Percentiles rank a stretch among this genome's conserved stretches.
Conservation (phyloP, 2,797 vertebrate species). For the Danio albolineatus region DNA sequence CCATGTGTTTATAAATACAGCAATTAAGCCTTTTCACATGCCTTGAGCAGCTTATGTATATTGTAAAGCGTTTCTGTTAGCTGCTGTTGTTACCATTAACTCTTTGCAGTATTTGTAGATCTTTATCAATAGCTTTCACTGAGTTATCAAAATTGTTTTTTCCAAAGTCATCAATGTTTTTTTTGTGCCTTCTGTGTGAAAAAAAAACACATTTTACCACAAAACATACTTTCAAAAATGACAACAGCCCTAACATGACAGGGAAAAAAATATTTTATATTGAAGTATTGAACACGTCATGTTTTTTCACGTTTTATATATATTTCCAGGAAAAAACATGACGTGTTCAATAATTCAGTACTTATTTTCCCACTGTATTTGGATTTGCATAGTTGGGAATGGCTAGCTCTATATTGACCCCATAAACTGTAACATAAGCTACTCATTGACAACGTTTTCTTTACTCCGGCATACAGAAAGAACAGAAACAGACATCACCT, state of each 20-base stretch:
- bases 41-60: background rate
- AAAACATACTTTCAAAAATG: too few species aligned
- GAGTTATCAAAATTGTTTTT: too few species aligned
- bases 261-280: too few species aligned
- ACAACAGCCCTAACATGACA: background rate
- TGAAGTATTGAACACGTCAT: too few species aligned
- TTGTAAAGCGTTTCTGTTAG: background rate
- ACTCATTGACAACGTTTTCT: background rate
- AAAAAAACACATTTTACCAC: too few species aligned
- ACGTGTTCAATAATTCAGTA: too few species aligned
- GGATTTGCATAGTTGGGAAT: too few species aligned
- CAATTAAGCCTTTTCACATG: constrained; percentile 3
- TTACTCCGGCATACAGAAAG: background rate
- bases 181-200: too few species aligned
- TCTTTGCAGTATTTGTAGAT: background rate
- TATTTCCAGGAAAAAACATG: too few species aligned
- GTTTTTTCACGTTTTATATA: too few species aligned
- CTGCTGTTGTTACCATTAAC: background rate
- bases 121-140: background rate
- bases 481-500: background rate
- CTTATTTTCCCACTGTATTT: too few species aligned
- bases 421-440: background rate
- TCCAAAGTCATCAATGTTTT: too few species aligned
- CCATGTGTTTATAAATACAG: background rate
- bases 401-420: background rate